Percentiles rank a stretch among this genome's conserved stretches.
phyloP scores from a whole-genome alignment of 2,113 vertebrate species.

The Puffinus mauretanicus region DNA sequence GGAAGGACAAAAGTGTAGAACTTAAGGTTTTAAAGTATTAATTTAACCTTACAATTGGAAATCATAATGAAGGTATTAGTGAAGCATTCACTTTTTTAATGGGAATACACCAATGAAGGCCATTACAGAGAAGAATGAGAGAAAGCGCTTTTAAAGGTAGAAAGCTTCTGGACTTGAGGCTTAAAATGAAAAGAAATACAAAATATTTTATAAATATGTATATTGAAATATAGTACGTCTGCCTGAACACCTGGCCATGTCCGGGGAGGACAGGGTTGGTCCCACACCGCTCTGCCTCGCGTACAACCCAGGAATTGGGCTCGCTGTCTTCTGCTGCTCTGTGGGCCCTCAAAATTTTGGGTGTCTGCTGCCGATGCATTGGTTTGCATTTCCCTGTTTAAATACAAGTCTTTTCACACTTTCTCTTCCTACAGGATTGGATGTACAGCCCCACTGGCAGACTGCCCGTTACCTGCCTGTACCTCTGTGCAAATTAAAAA shows the following conservation, averaged over 20 bases:
- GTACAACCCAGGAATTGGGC: rapidly evolving
- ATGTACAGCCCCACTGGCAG: not conserved
- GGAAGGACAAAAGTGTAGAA: not conserved
- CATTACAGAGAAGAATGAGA: not conserved
- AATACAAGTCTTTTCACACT: not conserved
- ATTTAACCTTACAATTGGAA: not conserved
- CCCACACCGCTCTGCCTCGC: rapidly evolving
- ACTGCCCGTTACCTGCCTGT: not conserved
- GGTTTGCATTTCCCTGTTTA: not conserved
- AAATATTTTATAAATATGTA: not conserved
- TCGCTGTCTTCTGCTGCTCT: not conserved
- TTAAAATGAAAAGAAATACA: not conserved
- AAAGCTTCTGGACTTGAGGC: not conserved
- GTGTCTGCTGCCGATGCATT: not conserved
- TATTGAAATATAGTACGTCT: not conserved
- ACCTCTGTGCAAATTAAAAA: not conserved
- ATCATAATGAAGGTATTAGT: not conserved
- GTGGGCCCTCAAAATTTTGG: rapidly evolving
- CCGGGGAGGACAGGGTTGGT: not conserved
- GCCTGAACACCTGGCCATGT: not conserved
- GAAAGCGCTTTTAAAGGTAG: not conserved
- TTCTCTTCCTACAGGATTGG: not conserved
- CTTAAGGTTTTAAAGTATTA: not conserved
- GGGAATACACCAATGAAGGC: not conserved
- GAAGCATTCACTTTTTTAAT: not conserved